Evolutionary conservation across 2,113 vertebrate species (phyloP).

Genomic region (Hippocampus comes): DNA sequence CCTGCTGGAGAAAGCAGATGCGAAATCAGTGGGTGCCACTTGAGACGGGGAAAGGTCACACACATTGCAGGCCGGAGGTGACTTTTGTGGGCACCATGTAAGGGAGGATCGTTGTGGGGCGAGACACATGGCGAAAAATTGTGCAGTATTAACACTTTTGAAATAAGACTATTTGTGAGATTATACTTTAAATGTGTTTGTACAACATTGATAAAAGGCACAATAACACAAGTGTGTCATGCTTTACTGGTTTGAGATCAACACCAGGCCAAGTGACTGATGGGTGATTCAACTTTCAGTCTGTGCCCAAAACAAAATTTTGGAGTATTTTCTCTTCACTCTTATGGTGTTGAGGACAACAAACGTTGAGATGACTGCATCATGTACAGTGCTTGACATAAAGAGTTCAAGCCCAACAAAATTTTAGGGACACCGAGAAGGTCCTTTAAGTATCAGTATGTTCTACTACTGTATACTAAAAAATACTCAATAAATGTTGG

Average conservation of each 20-base stretch:
- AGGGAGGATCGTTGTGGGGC: background rate
- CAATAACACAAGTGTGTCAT: constrained; percentile 71
- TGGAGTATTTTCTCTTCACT: constrained; percentile 3
- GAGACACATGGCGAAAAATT: constrained; percentile 13
- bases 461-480: background rate
- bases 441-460: too few species aligned
- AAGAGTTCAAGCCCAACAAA: background rate
- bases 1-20: constrained; percentile 55
- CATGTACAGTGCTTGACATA: constrained; percentile 8
- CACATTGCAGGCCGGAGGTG: constrained; percentile 22
- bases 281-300: constrained; percentile 25
- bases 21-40: constrained; percentile 52
- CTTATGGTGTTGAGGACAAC: constrained; percentile 6
- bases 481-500: background rate
- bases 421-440: background rate
- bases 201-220: constrained; percentile 74
- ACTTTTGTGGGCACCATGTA: constrained; percentile 15
- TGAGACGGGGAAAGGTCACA: constrained; percentile 29
- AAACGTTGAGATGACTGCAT: constrained; percentile 19
- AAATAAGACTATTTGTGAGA: constrained; percentile 56
- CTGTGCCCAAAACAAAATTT: constrained; percentile 23
- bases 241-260: constrained; percentile 60
- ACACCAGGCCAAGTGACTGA: constrained; percentile 32
- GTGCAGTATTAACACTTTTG: constrained; percentile 36
- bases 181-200: constrained; percentile 51